These are phyloP conservation scores for Raja brachyura DNA, from an alignment of 2,113 vertebrate species.

Conservation along the genomic window DNA sequence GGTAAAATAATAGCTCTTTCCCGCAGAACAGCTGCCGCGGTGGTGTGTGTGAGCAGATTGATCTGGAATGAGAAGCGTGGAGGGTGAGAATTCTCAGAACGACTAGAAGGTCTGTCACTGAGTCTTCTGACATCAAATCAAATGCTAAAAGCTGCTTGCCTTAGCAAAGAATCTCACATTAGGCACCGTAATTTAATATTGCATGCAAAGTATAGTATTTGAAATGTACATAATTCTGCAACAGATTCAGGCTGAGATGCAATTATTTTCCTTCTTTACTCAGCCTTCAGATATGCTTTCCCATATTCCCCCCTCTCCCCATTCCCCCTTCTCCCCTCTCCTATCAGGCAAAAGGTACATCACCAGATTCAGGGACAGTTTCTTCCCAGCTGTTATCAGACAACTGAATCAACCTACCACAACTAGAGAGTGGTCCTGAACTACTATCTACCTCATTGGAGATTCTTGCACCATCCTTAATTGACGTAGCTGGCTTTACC, in stretches of 20 bases:
- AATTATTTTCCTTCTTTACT: background rate
- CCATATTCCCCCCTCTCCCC: background rate
- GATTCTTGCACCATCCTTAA: no score
- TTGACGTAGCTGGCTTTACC: no score
- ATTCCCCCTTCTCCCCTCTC: no score
- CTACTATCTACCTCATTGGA: no score
- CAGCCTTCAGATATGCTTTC: background rate
- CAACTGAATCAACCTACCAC: no score
- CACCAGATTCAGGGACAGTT: no score
- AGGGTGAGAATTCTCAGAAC: background rate
- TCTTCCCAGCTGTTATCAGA: no score
- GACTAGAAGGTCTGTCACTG: background rate
- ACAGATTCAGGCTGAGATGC: background rate
- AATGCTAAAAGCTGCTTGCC: background rate
- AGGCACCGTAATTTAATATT: background rate
- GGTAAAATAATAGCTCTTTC: background rate
- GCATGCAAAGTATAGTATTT: no score
- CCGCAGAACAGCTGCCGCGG: background rate
- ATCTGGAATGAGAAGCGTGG: background rate
- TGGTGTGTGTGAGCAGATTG: background rate
- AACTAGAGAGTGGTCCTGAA: no score
- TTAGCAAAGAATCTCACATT: background rate
- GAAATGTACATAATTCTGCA: background rate
- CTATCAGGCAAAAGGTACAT: no score
- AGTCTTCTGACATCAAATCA: background rate